Base-by-base conservation (phyloP, 2,888 invertebrate genomes). In the Vannuccia rotundouncinata region DNA sequence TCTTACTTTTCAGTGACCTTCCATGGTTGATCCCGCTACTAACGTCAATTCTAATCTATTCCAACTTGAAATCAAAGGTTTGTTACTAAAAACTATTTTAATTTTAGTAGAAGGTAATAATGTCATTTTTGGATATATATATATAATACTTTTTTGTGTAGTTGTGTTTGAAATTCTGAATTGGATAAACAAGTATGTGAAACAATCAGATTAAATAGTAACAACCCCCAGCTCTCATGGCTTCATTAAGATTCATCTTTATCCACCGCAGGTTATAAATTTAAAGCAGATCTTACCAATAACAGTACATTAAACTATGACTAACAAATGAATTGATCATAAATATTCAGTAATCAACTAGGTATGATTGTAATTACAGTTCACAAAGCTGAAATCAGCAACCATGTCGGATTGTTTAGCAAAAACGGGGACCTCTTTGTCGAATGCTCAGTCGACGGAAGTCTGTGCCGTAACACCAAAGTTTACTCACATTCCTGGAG, bases 381-480 rank as follows among this genome's bases (percentile, higher is more conserved):
- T 5, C 66, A 66, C 5, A 66, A 66, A 22, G 66, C 17, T 13
- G 66, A 5, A 22, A 66, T 66, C 66, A 2, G 25, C 66, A 66
- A 66, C 66, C 66, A 2, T 27, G 5, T 27, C 2, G 66, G 66
- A 13, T 22, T 66, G 66, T 66, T 66, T 22, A 66, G 66, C 25
- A 66, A 66, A 27, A 66, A 66, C 25, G 66, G 66, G 2, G 66
- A 66, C 66, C 66, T 66, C 66, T 66, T 66, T 66, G 66, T 66
- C 2, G 66, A 66, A 22, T 66, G 66, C 25, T 66, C 66, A 2
- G 66, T 66, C 2, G 66, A 66, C 22, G 66, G 66, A 5, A 22
- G 2, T 5, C 2, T 66, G 10, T 66, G 66, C 25, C 66, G 66
- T 5, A 66, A 22, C 66, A 66, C 66, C 2, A 66, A 66, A 2